Base-by-base conservation (phyloP, 2,888 invertebrate genomes). In the Phoronis australis region DNA sequence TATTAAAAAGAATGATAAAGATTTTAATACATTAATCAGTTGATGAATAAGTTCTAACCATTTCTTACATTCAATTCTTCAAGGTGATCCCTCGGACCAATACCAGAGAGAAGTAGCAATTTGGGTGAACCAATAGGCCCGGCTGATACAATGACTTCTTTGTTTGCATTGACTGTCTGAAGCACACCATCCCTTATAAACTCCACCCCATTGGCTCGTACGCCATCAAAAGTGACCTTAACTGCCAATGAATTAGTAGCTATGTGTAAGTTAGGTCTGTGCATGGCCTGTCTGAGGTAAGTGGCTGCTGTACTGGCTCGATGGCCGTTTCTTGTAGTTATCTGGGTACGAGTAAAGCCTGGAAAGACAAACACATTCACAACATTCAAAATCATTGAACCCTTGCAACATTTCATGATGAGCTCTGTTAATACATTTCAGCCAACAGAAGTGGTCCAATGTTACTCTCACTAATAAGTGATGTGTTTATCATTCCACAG, bases 21-120 rank as follows among this genome's bases (percentile, higher is more conserved):
- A n/a, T n/a, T n/a, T n/a, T n/a, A n/a, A n/a, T n/a, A n/a, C n/a
- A n/a, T n/a, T n/a, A n/a, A n/a, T n/a, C n/a, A n/a, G n/a, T n/a
- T n/a, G n/a, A n/a, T n/a, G n/a, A n/a, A n/a, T n/a, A n/a, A n/a
- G n/a, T n/a, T n/a, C n/a, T n/a, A n/a, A n/a, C n/a, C n/a, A n/a
- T n/a, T n/a, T n/a, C 90, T 48, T 59, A 73, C 75, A 50, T 66
- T 65, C 9, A 72, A 54, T 38, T 67, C 62, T 31, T 69, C 57
- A 3, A 78, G 63, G 12, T 74, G 69, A 6, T 64, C 59, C 22
- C 52, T 56, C 1, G 77, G 78, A 9, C 78, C 78, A 22, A 78
- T 62, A 4, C 75, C 75, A 23, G 73, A 75, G 45, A 73, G 54
- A 63, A 77, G 60, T 3, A 78, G 61, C 3, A 78, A 56, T 26